Conservation (phyloP, 2,113 vertebrate genomes). For the Ranitomeya variabilis region DNA sequence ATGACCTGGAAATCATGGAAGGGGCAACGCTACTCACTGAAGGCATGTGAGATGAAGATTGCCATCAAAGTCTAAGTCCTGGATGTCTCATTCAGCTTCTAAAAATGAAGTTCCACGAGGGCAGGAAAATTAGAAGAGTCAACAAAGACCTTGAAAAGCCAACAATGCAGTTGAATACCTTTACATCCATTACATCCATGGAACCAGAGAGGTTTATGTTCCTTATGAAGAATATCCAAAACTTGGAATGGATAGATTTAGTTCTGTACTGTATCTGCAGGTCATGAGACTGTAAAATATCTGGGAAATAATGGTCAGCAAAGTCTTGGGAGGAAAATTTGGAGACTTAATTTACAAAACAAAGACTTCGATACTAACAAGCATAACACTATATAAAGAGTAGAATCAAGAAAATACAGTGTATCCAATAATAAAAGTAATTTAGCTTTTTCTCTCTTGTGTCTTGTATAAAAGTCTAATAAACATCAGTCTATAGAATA, state of each 20-base stretch:
- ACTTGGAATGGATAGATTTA: not conserved
- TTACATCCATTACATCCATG: not conserved
- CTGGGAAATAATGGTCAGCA: not conserved
- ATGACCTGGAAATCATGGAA: slow-evolving; percentile 6
- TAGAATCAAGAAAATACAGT: not conserved
- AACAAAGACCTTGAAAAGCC: not conserved
- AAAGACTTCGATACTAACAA: not conserved
- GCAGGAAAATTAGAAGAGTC: not conserved
- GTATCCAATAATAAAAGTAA: not conserved
- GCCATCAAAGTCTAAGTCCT: not conserved
- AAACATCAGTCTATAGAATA: too few species aligned
- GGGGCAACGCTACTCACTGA: not conserved
- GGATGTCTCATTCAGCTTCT: not conserved
- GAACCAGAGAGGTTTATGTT: not conserved
- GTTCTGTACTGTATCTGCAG: too few species aligned
- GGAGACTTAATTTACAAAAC: not conserved
- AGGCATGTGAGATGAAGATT: slow-evolving; percentile 34
- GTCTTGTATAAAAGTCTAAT: too few species aligned
- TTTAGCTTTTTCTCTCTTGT: not conserved
- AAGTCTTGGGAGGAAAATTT: not conserved
- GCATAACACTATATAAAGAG: not conserved
- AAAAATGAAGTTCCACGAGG: not conserved
- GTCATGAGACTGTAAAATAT: too few species aligned
- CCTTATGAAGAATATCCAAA: not conserved
- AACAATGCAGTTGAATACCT: not conserved